Conservation (phyloP, 2,797 vertebrate genomes). For the Fratercula arctica region DNA sequence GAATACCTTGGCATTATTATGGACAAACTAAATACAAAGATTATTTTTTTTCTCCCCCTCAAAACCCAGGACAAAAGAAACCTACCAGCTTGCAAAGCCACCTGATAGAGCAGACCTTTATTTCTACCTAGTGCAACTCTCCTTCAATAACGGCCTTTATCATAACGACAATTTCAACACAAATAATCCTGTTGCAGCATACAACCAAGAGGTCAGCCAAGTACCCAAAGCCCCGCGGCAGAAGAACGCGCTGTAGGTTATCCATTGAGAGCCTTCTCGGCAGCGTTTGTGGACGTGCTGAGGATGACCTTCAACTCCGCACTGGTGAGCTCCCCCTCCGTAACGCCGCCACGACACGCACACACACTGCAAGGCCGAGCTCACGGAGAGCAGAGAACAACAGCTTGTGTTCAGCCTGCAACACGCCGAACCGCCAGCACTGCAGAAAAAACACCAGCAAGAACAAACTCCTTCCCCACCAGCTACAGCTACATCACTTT, state of each 20-base stretch:
- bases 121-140: neutral
- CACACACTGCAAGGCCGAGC: neutral
- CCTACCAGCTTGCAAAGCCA: neutral
- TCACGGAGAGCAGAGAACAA: accelerated
- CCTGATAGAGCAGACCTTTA: neutral
- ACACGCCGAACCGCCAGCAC: neutral
- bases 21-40: neutral
- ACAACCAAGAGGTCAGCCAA: neutral
- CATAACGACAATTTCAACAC: neutral
- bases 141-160: neutral
- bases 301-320: neutral
- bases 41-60: accelerated
- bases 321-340: accelerated
- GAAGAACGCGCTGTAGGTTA: neutral
- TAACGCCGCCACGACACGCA: accelerated
- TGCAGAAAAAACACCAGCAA: neutral
- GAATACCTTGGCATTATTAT: neutral
- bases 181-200: neutral
- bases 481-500: accelerated
- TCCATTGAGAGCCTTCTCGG: neutral
- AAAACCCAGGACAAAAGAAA: neutral
- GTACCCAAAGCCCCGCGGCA: neutral
- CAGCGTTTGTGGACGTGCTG: accelerated
- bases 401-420: neutral
- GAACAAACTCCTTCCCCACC: neutral